phyloP scores from a whole-genome alignment of 2,888 invertebrate genomes.

The Portevinia maculata region DNA sequence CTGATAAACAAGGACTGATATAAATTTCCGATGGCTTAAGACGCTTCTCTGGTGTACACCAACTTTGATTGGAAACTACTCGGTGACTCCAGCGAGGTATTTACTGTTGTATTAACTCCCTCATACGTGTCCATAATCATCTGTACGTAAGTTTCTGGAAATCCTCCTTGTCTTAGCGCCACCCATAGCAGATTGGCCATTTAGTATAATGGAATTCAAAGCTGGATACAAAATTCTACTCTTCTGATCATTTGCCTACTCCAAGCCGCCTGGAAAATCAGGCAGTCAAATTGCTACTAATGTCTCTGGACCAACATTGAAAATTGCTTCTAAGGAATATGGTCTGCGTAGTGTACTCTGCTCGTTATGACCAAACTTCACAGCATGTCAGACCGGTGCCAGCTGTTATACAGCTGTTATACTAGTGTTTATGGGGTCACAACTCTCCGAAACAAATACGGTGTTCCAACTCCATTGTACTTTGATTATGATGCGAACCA shows the following conservation, averaged over 20 bases:
- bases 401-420: slow-evolving; percentile 82
- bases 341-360: slow-evolving; percentile 79
- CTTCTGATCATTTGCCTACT: slow-evolving; percentile 77
- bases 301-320: slow-evolving; percentile 76
- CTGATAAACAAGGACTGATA: no score
- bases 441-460: slow-evolving; percentile 83
- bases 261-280: slow-evolving; percentile 54
- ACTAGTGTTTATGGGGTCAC: slow-evolving; percentile 85
- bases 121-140: no score
- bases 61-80: no score
- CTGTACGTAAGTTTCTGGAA: no score
- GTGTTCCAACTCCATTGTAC: slow-evolving; percentile 80
- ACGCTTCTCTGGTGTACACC: no score
- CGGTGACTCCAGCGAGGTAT: no score
- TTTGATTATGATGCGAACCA: slow-evolving; percentile 79
- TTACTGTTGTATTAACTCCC: no score
- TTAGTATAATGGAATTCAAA: slow-evolving; percentile 77
- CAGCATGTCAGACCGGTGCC: slow-evolving; percentile 76
- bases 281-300: slow-evolving; percentile 76
- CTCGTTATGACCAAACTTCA: slow-evolving; percentile 77
- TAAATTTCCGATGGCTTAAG: no score
- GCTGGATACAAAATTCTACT: slow-evolving; percentile 78
- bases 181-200: slow-evolving; percentile 78
- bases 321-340: slow-evolving; percentile 72
- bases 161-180: no score